Evolutionary conservation across 1,140 invertebrate genomes (phyloP), one percentile per base, ranked within the genome.

Genomic region (Homalodisca vitripennis): DNA sequence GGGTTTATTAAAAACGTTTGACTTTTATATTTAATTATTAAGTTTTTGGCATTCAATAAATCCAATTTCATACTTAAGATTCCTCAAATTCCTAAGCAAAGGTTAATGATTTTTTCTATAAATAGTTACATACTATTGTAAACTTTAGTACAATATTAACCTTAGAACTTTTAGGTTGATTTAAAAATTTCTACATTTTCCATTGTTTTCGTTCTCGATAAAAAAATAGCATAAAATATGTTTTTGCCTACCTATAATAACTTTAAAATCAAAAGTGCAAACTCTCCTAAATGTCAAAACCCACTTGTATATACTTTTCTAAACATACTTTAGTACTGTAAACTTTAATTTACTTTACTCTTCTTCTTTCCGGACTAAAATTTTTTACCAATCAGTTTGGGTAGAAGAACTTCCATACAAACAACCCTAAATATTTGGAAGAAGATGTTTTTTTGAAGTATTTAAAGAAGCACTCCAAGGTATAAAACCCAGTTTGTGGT

Each of bases 371-470:
- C 17, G 48, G 48, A 12, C 22, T 51, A n/a, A 51, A 51, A 22
- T 3, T 20, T 22, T 51, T 51, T 22, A 51, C 48, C 3, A n/a
- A 51, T 51, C 3, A 10, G 14, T n/a, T 20, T 22, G 3, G n/a
- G n/a, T n/a, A 20, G 3, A 22, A 51, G 22, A 22, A 51, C 22
- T 3, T 51, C 22, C 17, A 20, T 51, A 3, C 6, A 20, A 3
- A 51, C 3, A 14, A 51, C 6, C 3, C 14, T 51, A 10, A 51
- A 3, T 51, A 20, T n/a, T 51, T 51, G 48, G 48, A 51, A 51
- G n/a, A 51, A 51, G 48, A 51, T n/a, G 48, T n/a, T n/a, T 51
- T 20, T n/a, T 51, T 12, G 48, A 51, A 6, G n/a, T 51, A 22
- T 51, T 51, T 51, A 20, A 3, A n/a, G 3, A 51, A 51, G 17